Evolutionary conservation across 2,113 vertebrate genomes (phyloP).

Genomic region (Etheostoma cragini): DNA sequence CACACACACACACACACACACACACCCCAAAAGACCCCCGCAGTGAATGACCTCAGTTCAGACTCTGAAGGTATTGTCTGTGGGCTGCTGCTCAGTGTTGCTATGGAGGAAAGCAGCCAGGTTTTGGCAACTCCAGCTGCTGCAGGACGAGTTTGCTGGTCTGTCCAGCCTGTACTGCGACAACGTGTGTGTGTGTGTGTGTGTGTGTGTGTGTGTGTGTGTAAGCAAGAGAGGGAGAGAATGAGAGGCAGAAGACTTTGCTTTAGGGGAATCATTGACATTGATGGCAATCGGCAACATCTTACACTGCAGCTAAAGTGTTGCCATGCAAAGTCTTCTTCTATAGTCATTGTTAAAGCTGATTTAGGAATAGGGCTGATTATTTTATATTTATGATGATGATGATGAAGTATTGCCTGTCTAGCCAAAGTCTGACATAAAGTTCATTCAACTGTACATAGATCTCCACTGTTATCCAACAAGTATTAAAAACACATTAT

Average conservation of each 20-base stretch:
- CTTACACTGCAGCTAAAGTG: constrained; percentile 26
- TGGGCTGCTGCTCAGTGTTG: constrained; percentile 68
- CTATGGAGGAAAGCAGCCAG: constrained; percentile 72
- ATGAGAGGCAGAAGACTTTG: neutral
- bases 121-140: constrained; percentile 68
- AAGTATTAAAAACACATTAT: neutral
- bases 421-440: neutral
- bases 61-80: constrained; percentile 70
- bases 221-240: neutral
- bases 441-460: neutral
- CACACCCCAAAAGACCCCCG: constrained; percentile 29
- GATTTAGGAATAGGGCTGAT: neutral
- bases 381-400: neutral
- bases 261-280: constrained; percentile 25
- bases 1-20: constrained; percentile 1
- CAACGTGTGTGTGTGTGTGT: constrained; percentile 48
- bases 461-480: neutral
- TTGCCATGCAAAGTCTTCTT: neutral
- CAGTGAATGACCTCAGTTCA: constrained; percentile 73
- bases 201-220: constrained; percentile 27
- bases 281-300: constrained; percentile 23
- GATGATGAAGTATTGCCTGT: neutral
- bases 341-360: neutral
- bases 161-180: constrained; percentile 64
- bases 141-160: constrained; percentile 63